Evolutionary conservation across 2,888 invertebrate species (phyloP).

Genomic region (Dinocampus coccinellae): DNA sequence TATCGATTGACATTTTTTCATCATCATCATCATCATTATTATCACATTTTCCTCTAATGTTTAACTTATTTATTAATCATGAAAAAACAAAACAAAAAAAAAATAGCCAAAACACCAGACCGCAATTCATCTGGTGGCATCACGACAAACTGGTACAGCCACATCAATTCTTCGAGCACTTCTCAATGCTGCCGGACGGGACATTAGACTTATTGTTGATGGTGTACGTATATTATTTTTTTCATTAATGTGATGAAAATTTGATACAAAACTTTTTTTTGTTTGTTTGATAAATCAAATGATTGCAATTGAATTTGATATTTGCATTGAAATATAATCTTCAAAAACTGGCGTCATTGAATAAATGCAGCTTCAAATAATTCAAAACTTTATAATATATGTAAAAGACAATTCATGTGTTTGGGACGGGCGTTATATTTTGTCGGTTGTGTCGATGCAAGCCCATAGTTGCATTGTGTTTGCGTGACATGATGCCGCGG

Average conservation of each 20-base stretch:
- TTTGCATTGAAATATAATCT: not conserved
- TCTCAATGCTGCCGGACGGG: constrained; percentile 89
- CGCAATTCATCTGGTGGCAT: constrained; percentile 94
- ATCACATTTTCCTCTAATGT: no score
- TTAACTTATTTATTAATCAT: no score
- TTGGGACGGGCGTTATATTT: constrained; percentile 7
- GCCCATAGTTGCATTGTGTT: constrained; percentile 43
- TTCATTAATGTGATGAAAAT: not conserved
- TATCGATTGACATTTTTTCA: constrained; percentile 6
- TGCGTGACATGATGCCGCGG: constrained; percentile 54
- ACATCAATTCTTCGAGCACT: constrained; percentile 91
- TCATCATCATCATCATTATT: no score
- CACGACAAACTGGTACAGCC: constrained; percentile 92
- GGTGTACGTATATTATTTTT: constrained; percentile 77
- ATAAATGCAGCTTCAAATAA: not conserved
- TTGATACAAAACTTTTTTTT: not conserved
- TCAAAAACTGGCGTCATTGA: not conserved
- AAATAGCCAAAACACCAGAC: constrained; percentile 93
- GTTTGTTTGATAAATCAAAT: not conserved
- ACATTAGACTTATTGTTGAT: constrained; percentile 88
- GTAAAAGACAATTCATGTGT: constrained; percentile 7
- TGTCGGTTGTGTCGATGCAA: constrained; percentile 4
- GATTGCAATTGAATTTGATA: not conserved
- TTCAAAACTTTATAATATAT: not conserved
- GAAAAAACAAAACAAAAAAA: no score